These are phyloP conservation scores for Hystrix brachyura DNA, from an alignment of 2,113 vertebrate species.

Conservation along the genomic window DNA sequence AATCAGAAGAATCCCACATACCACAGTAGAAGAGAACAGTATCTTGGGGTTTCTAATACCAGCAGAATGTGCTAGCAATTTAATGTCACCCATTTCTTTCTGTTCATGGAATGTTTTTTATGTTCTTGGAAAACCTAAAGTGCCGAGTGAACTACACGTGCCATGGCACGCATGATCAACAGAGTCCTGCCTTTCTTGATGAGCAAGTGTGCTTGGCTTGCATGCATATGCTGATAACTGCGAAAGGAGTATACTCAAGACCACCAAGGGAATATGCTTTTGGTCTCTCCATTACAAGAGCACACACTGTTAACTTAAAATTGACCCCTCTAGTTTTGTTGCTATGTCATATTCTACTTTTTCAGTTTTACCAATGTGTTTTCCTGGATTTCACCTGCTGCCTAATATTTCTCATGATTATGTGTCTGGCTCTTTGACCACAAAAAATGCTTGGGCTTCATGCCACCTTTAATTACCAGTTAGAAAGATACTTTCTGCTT, in stretches of 20 bases:
- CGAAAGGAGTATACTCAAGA: background rate
- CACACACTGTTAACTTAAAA: conserved; percentile 12
- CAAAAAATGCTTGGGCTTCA: background rate
- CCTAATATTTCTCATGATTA: background rate
- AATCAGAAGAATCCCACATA: background rate
- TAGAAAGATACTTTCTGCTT: background rate
- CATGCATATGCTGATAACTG: background rate
- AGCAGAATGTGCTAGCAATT: background rate
- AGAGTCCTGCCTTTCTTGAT: background rate
- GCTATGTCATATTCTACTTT: background rate
- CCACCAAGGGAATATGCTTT: background rate
- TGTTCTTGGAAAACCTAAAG: background rate
- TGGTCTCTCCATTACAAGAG: background rate
- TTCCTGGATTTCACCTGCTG: background rate
- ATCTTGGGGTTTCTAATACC: background rate
- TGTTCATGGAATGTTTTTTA: background rate
- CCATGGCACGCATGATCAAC: background rate
- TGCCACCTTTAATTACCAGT: background rate
- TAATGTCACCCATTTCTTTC: background rate
- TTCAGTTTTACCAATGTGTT: background rate
- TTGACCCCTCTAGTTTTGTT: background rate
- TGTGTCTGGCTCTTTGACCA: background rate
- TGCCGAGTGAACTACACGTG: background rate
- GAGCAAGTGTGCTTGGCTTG: background rate
- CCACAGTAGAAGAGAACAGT: background rate